Base-by-base conservation (phyloP, 2,113 vertebrate genomes). In the Sporophila hypoxantha region DNA sequence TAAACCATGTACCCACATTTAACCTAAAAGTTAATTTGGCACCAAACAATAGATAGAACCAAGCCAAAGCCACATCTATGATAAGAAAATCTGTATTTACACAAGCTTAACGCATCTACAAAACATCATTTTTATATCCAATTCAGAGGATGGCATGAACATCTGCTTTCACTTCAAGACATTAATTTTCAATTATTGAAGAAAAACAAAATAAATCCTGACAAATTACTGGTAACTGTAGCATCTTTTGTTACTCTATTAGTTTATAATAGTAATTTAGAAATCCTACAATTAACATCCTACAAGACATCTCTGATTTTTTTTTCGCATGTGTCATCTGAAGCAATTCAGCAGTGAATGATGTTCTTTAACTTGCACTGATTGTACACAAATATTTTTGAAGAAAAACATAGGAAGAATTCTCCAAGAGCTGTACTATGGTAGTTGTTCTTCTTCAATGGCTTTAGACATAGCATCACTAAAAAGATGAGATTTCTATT, bases 131-230 rank as follows among this genome's bases (percentile, higher is more conserved):
- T 97, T 95, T 95, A 94, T 87, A 97, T 95, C 96, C 95, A 95
- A 85, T 96, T 97, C 96, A 96, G 94, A 96, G 88, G 95, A 97
- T 96, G 97, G 96, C 97, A 95, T 76, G 96, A 97, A 97, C 97
- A 97, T 97, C 97, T 97, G 97, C 96, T 97, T 97, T 97, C 96
- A 97, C 96, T 97, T 97, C 97, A 96, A 97, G 97, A 97, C 97
- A 97, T 97, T 97, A 97, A 97, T 97, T 97, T 97, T 97, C 97
- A 97, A 97, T 97, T 97, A 97, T 97, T 97, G 97, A 97, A 97
- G 97, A 97, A 97, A 97, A 97, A 97, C 97, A 97, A 96, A 97
- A 97, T 97, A 97, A 97, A 97, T 97, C 96, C 96, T 97, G 96
- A 97, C 97, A 97, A 97, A 97, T 97, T 97, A 95, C 96, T 96